Percentiles rank a stretch among this genome's conserved stretches.
These are phyloP conservation scores for Hydrotaea diabolus DNA, from an alignment of 2,888 invertebrate genomes.

Conservation along the genomic window DNA sequence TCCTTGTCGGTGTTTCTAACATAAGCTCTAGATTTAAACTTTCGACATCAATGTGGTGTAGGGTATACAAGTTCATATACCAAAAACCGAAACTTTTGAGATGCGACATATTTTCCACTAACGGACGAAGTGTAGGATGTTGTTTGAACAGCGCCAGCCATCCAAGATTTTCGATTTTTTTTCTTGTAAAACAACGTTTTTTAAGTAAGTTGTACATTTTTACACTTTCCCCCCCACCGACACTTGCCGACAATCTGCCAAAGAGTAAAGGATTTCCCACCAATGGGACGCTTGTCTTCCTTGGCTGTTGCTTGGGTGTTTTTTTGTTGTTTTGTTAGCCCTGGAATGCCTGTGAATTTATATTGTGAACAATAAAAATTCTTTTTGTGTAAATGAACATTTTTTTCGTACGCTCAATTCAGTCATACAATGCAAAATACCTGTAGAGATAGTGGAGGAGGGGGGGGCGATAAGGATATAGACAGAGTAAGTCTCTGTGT, in stretches of 20 bases:
- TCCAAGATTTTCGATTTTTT: background rate
- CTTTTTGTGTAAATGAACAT: constrained; percentile 31
- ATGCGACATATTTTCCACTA: too few relatives aligned
- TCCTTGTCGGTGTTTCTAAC: too few relatives aligned
- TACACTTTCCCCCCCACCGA: background rate
- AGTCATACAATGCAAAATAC: background rate
- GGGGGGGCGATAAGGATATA: background rate
- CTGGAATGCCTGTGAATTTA: constrained; percentile 39
- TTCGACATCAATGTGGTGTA: too few relatives aligned
- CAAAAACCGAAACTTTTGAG: too few relatives aligned
- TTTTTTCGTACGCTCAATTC: background rate
- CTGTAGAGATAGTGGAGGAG: too few relatives aligned
- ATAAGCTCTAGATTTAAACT: too few relatives aligned
- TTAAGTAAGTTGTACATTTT: background rate
- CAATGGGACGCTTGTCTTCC: background rate
- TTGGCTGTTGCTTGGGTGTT: background rate
- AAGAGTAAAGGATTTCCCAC: too few relatives aligned
- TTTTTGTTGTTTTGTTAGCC: background rate
- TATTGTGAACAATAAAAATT: constrained; percentile 36
- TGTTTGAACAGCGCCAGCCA: too few relatives aligned
- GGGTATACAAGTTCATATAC: too few relatives aligned
- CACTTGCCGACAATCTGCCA: background rate
- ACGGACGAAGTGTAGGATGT: too few relatives aligned
- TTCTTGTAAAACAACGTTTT: background rate
- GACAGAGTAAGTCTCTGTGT: background rate